Evolutionary conservation across 2,888 invertebrate species (phyloP).

Genomic region (Gibbula magus): DNA sequence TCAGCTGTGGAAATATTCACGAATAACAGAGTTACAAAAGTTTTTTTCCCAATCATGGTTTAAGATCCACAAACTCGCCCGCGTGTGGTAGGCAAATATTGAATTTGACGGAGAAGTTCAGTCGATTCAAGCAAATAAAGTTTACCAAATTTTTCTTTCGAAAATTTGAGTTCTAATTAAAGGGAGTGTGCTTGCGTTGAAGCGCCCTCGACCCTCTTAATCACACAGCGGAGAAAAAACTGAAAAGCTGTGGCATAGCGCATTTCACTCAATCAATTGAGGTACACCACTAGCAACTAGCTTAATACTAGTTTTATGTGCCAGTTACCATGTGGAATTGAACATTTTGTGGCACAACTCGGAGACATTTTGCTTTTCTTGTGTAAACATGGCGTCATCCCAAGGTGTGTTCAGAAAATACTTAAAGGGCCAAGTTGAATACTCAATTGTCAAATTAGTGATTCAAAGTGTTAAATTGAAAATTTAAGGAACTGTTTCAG

Average conservation of each 20-base stretch:
- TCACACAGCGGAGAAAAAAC: neutral
- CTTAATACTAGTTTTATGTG: constrained; percentile 5
- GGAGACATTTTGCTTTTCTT: too few species aligned
- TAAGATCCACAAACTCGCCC: neutral
- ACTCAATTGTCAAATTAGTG: too few species aligned
- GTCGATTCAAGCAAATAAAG: constrained; percentile 12
- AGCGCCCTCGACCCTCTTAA: neutral
- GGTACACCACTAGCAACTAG: neutral
- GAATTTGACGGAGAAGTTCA: constrained; percentile 4
- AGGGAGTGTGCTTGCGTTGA: neutral
- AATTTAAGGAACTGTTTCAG: too few species aligned
- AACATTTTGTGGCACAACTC: neutral
- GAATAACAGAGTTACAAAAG: constrained; percentile 7
- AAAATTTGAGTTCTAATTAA: constrained; percentile 23
- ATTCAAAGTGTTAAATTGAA: too few species aligned
- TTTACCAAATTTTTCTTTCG: neutral
- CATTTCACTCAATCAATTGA: neutral
- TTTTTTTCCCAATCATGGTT: neutral
- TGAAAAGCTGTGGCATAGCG: neutral
- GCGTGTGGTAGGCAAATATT: constrained; percentile 5
- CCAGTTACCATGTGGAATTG: neutral
- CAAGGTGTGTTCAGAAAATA: too few species aligned
- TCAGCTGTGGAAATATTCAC: constrained; percentile 1
- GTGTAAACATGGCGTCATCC: too few species aligned
- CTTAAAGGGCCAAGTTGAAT: too few species aligned